Evolutionary conservation across 2,113 vertebrate genomes (phyloP).

Genomic region (Oxyura jamaicensis): DNA sequence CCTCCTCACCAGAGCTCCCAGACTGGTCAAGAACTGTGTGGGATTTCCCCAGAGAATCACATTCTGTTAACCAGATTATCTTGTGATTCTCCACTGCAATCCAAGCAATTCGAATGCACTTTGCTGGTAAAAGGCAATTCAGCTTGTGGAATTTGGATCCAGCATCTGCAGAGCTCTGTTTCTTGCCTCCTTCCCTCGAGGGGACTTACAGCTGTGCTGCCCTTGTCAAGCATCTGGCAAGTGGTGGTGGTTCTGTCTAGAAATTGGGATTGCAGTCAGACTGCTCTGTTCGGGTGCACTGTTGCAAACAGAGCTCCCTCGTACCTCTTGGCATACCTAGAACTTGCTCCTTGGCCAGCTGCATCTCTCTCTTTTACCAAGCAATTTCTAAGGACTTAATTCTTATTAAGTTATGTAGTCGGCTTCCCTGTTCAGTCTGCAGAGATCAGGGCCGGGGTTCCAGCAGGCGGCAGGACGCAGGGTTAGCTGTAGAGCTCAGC

Average conservation of each 20-base stretch:
- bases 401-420: no score
- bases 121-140: background rate
- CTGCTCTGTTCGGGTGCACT: background rate
- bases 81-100: background rate
- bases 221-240: background rate
- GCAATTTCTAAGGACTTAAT: background rate
- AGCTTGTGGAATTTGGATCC: background rate
- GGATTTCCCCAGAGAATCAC: background rate
- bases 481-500: background rate
- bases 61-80: background rate
- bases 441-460: fast-evolving
- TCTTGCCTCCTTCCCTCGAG: background rate
- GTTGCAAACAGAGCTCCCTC: background rate
- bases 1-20: background rate
- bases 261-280: background rate
- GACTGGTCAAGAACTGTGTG: background rate
- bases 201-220: background rate
- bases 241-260: background rate
- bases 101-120: background rate
- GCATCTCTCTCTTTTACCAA: background rate
- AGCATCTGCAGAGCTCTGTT: background rate
- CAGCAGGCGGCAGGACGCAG: background rate
- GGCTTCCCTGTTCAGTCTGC: background rate
- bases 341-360: background rate
- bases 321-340: background rate